A percentile compares a stretch with the other conserved stretches of the same genome.
These are phyloP conservation scores for Phataginus tricuspis DNA, from an alignment of 2,797 vertebrate species.

Conservation along the genomic window DNA sequence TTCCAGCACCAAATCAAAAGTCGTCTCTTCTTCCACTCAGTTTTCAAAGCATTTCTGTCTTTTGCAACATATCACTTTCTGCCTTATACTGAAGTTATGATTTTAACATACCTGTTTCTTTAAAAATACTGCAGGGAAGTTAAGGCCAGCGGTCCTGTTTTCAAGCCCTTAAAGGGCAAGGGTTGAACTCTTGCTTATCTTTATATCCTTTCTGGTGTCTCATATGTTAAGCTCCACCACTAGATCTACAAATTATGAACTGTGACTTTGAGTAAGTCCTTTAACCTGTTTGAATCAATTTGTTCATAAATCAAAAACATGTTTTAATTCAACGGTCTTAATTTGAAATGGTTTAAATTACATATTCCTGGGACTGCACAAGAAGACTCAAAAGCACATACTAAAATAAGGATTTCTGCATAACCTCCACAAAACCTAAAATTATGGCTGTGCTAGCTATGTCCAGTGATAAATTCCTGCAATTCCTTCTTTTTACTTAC, in stretches of 20 bases:
- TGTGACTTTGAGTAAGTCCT: neutral
- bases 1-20: neutral
- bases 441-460: neutral
- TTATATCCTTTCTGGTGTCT: neutral
- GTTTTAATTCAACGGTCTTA: slow-evolving; percentile 37
- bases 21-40: neutral
- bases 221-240: neutral
- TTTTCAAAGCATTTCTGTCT: neutral
- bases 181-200: neutral
- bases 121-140: neutral
- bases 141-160: too few species aligned
- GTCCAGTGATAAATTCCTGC: neutral
- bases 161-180: neutral
- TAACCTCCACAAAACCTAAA: neutral
- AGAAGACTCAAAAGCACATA: neutral
- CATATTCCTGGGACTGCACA: neutral
- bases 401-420: slow-evolving; percentile 40
- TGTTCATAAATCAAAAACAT: slow-evolving; percentile 44
- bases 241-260: neutral
- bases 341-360: slow-evolving; percentile 45
- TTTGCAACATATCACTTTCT: neutral
- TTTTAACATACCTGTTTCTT: neutral
- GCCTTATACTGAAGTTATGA: neutral
- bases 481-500: neutral
- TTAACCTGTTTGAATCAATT: neutral